Evolutionary conservation across 2,113 vertebrate genomes (phyloP).

Genomic region (Zosterops lateralis): DNA sequence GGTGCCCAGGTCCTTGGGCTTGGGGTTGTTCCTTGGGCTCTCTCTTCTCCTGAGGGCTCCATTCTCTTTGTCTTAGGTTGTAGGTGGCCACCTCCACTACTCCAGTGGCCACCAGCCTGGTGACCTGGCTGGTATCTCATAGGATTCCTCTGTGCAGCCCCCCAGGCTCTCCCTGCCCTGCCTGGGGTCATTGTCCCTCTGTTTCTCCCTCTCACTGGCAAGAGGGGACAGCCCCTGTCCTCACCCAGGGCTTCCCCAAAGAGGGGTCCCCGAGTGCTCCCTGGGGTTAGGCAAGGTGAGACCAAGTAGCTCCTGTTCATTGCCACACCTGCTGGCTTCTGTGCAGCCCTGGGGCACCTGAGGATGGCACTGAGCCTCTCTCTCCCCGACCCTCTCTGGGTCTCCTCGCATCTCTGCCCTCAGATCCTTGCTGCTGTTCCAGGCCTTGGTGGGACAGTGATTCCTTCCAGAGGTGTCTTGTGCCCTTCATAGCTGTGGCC

Average conservation of each 20-base stretch:
- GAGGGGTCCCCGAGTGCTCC: accelerated
- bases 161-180: not conserved
- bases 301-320: not conserved
- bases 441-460: not conserved
- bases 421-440: not conserved
- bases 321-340: not conserved
- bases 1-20: not conserved
- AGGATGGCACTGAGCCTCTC: not conserved
- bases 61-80: not conserved
- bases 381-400: no score
- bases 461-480: not conserved
- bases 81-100: not conserved
- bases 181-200: accelerated
- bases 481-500: not conserved
- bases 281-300: not conserved
- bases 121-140: not conserved
- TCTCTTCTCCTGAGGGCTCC: not conserved
- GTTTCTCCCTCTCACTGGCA: accelerated
- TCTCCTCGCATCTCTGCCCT: not conserved
- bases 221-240: not conserved
- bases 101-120: not conserved
- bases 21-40: no score
- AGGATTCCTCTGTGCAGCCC: not conserved
- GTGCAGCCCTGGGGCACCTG: accelerated
- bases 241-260: not conserved